Evolutionary conservation across 1,140 invertebrate species (phyloP), one percentile per base, ranked within the genome.

Genomic region (Philopotamus ludificatus): DNA sequence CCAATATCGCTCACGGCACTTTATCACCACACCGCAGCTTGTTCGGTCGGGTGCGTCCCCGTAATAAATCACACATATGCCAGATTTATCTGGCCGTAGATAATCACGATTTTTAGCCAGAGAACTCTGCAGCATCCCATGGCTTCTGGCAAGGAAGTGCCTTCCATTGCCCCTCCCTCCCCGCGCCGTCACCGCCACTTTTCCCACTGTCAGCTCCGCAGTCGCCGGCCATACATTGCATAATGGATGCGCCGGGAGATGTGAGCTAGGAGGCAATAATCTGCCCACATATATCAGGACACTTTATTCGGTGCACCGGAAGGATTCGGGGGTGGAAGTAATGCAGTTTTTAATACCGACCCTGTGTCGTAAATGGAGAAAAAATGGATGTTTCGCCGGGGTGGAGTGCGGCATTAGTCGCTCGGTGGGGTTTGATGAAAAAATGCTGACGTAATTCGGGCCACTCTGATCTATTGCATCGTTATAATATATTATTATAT

Each of bases 51-150:
- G 7, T 47, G 4, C 18, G 7, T 47, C 44, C 47, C 44, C 45
- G 49, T 66, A 50, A 66, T 66, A 66, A 66, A 66, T 66, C 61
- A 62, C 58, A 66, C 65, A 66, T 61, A 66, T 62, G 65, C 61
- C 61, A 66, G 57, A 66, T 61, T 66, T 66, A 57, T 59, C 58
- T 41, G 58, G 58, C 65, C 50, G 47, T 61, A 62, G 57, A 66
- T 66, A 66, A 66, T 66, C 65, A 66, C 49, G 65, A 66, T 54
- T 66, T 53, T 25, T 16, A 15, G 28, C 28, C 28, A n/a, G n/a
- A 26, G 26, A 60, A 64, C 41, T 65, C 64, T 47, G 55, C 64
- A 66, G 49, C 28, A 50, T 59, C 64, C 64, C 65, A 58, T 41
- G 65, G 65, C 51, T 66, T 62, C 65, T 66, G 65, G 65, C 65